Evolutionary conservation across 2,113 vertebrate genomes (phyloP), one percentile per base, ranked within the genome.

Genomic region (Ranitomeya variabilis): DNA sequence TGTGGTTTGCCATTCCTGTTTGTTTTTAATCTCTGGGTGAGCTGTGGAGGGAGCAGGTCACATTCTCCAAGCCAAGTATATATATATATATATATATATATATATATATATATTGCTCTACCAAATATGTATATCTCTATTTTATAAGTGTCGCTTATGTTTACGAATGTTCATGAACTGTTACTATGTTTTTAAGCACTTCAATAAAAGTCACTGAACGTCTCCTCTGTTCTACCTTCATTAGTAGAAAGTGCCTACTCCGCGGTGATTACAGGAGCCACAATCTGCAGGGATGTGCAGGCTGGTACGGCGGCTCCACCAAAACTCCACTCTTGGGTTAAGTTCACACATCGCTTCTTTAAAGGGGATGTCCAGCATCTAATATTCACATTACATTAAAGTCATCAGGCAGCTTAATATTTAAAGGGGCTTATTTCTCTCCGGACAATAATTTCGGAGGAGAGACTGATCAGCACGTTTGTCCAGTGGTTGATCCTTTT

Each of bases 181-280:
- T 94, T 94, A 19, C 45, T 93, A 93, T 93, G 92, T 95, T 95
- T 95, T 88, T 77, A 80, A 94, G 94, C 94, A 96, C 94, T 95
- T 95, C 93, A 95, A 94, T 93, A 95, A 95, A 76, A 92, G 89
- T 91, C 90, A 90, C 93, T 92, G 91, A 92, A 78, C 57, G 13
- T 66, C 60, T 55, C 0, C 11, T 8, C 18, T n/a, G 18, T 19
- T 12, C 9, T 62, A 21, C 8, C 6, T 16, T 45, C 13, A 7
- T 69, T 26, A 26, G 10, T 69, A 45, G 37, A 45, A 45, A 45
- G 5, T 45, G 37, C 37, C 37, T 45, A 3, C 37, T 45, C 3
- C 3, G 37, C 37, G 37, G 37, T 45, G 37, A 45, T 45, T 45
- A 45, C 37, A 45, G 37, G 37, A 45, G 37, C 37, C 37, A 3